A percentile compares a stretch with the other conserved stretches of the same genome.
phyloP scores from a whole-genome alignment of 1,140 invertebrate species.

The Stratiolaelaps scimitus region DNA sequence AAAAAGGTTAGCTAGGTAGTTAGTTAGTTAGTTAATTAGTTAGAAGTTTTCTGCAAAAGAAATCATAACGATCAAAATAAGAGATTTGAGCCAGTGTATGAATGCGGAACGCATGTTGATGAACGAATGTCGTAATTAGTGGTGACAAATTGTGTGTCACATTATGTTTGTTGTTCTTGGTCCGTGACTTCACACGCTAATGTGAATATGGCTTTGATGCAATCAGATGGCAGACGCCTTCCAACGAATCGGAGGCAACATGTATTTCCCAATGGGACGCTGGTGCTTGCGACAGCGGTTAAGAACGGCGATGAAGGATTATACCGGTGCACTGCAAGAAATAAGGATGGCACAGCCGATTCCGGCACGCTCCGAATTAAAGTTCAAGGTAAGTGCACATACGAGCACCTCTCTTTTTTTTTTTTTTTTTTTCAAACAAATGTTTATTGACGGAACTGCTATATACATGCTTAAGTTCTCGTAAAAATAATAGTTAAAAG shows the following conservation, averaged over 20 bases:
- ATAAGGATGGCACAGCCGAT: conserved; percentile 44
- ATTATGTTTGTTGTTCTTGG: too few species aligned
- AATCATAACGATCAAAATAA: not conserved
- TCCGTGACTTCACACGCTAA: too few species aligned
- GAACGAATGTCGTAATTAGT: not conserved
- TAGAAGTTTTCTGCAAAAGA: not conserved
- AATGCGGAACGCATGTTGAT: not conserved
- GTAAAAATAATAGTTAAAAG: too few species aligned
- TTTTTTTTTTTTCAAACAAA: too few species aligned
- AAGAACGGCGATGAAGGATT: conserved; percentile 43
- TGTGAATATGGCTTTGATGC: not conserved
- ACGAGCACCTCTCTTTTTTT: too few species aligned
- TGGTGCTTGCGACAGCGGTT: conserved; percentile 50
- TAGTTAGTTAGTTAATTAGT: not conserved
- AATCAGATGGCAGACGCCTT: conserved; percentile 55
- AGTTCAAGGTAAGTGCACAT: conserved; percentile 44
- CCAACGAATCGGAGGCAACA: conserved; percentile 41
- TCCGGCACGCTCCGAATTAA: conserved; percentile 42
- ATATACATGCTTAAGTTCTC: too few species aligned
- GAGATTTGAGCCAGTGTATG: conserved; percentile 13
- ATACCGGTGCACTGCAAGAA: conserved; percentile 45
- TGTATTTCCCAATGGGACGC: conserved; percentile 54
- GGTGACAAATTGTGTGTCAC: too few species aligned
- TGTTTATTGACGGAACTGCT: too few species aligned
- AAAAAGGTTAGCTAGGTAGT: conserved; percentile 51